Base-by-base conservation (phyloP, 2,113 vertebrate genomes). In the Tretioscincus oriximinensis region DNA sequence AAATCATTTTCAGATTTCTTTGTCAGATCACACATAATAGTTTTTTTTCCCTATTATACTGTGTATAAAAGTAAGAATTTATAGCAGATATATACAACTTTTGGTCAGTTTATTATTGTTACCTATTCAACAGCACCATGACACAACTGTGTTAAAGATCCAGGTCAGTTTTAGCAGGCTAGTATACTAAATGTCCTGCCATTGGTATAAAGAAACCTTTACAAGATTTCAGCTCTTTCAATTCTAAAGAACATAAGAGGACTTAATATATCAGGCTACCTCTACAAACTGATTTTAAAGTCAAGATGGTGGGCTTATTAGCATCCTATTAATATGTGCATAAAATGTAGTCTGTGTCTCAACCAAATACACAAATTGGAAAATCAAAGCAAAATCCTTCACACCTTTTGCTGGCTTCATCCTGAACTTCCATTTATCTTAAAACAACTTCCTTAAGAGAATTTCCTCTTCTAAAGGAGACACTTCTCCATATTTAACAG, bases 361-460 rank as follows among this genome's bases (percentile, higher is more conserved):
- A 84, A 89, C 90, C 92, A 94, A 95, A 96, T 96, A 96, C 95
- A 97, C 96, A 96, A 93, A 84, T 81, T 73, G 88, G 77, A 84
- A 90, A 95, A 95, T 96, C 95, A 97, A 96, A 97, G 96, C 78
- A 84, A 78, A 71, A 69, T 82, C 82, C 84, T 93, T 94, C 91
- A 90, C 93, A 95, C 94, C 92, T 89, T 94, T 94, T 94, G 92
- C 93, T 82, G 90, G 88, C 90, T 93, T 92, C 93, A 91, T 92
- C 93, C 95, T 88, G 92, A 90, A 90, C 89, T 88, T 93, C 92
- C 93, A 94, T 94, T 93, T 93, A 93, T 92, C 91, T 91, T 92
- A 91, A 90, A 94, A 91, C 92, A 92, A 91, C 93, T 95, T 95
- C 95, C 94, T 95, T 88, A 76, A 89, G 78, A 89, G 91, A 93